Base-by-base conservation (phyloP, 2,888 invertebrate species). In the Habroteleia sp. region DNA sequence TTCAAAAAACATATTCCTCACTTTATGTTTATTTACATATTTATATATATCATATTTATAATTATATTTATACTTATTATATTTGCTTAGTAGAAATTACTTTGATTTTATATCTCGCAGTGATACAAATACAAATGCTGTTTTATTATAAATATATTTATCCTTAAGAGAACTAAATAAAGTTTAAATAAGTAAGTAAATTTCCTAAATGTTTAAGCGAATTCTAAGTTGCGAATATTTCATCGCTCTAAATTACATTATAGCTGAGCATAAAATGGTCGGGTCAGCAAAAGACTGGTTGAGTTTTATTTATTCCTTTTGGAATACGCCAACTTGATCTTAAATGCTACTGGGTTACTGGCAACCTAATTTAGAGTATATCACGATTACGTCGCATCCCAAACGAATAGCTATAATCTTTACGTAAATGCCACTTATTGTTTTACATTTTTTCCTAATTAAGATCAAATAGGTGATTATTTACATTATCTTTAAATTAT, bases 291-390 rank as follows among this genome's bases (percentile, higher is more conserved):
- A 14, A n/a, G 35, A 25, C 35, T 3, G 35, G 41, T 41, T 8
- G 14, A 20, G 54, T 56, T 41, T 54, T 54, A 7, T n/a, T 20
- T 20, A 4, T 20, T 56, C 41, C 41, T 41, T 56, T 39, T 56
- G 54, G 54, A 56, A 56, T 56, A 41, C 41, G 54, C 20, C 54
- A 41, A 16, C 41, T 56, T 41, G 29, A 41, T 56, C 29, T 41
- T 29, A 41, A 56, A 56, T 41, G 41, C 54, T 56, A 56, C 39
- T 41, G 41, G 54, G 41, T 41, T 56, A 41, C 54, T 8, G 41
- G 29, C 54, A 41, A 31, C 54, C 41, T 41, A 56, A 56, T 56
- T 56, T 56, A 56, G 41, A 56, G 41, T 31, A 17, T 41, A 39
- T 39, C 37, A 20, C 31, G 54, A 56, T 29, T 31, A 39, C 29